phyloP scores from a whole-genome alignment of 2,888 invertebrate species.

The Tipula helvola region DNA sequence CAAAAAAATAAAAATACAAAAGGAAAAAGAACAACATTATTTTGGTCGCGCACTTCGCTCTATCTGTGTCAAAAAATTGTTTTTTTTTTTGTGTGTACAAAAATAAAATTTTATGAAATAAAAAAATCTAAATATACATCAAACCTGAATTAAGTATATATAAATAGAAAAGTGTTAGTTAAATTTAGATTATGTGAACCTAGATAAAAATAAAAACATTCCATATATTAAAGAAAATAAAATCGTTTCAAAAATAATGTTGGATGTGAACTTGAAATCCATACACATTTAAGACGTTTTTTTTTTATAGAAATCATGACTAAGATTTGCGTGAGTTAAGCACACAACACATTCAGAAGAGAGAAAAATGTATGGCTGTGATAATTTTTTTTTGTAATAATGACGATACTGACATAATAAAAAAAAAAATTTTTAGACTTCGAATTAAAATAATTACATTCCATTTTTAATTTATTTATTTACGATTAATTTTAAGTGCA shows the following conservation, averaged over 20 bases:
- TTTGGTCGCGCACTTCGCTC: not conserved
- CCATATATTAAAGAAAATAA: not conserved
- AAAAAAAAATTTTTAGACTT: not conserved
- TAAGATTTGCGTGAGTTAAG: slow-evolving; percentile 6
- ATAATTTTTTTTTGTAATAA: not conserved
- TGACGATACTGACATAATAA: not conserved
- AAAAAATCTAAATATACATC: not conserved
- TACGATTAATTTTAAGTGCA: not conserved
- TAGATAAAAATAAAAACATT: not conserved
- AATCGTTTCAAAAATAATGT: not conserved
- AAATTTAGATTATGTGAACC: not conserved
- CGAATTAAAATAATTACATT: not conserved
- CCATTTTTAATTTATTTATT: not conserved
- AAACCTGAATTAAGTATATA: not conserved
- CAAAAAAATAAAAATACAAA: not conserved
- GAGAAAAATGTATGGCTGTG: not conserved
- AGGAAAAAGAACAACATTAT: not conserved
- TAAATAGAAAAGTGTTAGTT: not conserved
- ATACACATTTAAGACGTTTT: not conserved
- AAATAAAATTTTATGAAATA: not conserved
- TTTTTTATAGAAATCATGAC: not conserved
- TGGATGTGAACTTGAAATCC: not conserved
- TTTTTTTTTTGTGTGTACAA: not conserved
- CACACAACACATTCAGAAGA: not conserved
- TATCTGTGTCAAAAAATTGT: not conserved